Evolutionary conservation across 2,888 invertebrate genomes (phyloP).

Genomic region (Diogma glabrata): DNA sequence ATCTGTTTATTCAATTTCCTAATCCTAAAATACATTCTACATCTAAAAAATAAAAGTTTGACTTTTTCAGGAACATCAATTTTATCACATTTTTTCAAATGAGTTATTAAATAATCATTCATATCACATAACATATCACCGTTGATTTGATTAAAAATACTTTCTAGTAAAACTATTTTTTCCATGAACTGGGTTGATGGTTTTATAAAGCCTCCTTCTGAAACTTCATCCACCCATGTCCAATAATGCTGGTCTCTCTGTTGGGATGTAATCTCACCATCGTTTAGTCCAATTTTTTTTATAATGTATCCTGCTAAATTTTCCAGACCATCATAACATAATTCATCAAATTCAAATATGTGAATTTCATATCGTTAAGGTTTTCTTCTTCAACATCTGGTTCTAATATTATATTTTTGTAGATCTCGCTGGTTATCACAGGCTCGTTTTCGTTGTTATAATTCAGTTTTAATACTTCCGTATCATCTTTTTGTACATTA

Average conservation of each 20-base stretch:
- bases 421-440: too few species aligned
- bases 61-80: too few species aligned
- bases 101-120: not conserved
- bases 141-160: not conserved
- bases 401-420: too few species aligned
- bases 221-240: conserved; percentile 1
- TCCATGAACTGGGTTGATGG: not conserved
- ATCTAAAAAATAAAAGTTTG: not conserved
- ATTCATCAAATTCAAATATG: too few species aligned
- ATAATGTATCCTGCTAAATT: not conserved
- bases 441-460: too few species aligned
- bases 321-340: too few species aligned
- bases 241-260: not conserved
- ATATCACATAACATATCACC: not conserved
- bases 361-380: too few species aligned
- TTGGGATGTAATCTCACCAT: not conserved
- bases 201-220: not conserved
- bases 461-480: too few species aligned
- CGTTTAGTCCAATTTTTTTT: not conserved
- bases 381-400: too few species aligned
- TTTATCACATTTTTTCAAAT: not conserved
- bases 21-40: not conserved
- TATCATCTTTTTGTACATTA: not conserved
- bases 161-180: not conserved
- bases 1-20: too few species aligned